Conservation (phyloP, 2,797 vertebrate species). For the Myoxocephalus aenaeus region DNA sequence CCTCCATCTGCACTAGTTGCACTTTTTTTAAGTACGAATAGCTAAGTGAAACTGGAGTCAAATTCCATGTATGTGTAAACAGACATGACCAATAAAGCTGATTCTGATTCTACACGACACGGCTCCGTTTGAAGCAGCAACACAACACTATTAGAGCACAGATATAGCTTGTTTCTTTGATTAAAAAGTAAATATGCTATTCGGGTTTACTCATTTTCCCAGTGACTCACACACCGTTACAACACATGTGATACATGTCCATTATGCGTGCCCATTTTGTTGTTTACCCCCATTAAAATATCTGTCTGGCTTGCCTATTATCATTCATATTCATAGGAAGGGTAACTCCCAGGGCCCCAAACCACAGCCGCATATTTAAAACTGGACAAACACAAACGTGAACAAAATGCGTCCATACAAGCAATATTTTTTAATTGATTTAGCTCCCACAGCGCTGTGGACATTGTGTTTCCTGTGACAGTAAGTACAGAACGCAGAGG, state of each 20-base stretch:
- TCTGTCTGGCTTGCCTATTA: not conserved
- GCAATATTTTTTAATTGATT: not conserved
- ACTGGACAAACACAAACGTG: not conserved
- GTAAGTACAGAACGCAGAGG: not conserved
- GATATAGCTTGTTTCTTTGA: not conserved
- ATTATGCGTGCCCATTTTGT: too few relatives aligned
- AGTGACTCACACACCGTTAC: not conserved
- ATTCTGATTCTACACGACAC: too few relatives aligned
- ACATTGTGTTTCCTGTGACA: not conserved
- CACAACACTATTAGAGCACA: not conserved
- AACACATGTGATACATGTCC: not conserved
- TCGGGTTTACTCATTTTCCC: not conserved
- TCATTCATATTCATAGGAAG: slow-evolving; percentile 2
- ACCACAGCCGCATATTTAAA: not conserved
- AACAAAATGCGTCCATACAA: not conserved
- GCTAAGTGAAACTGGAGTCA: too few relatives aligned
- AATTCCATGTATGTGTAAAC: too few relatives aligned
- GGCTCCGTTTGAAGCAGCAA: not conserved
- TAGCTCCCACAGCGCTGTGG: not conserved
- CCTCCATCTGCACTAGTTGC: too few relatives aligned
- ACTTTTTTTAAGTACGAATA: too few relatives aligned
- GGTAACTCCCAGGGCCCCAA: too few relatives aligned
- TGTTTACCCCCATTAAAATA: not conserved
- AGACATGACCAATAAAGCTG: too few relatives aligned
- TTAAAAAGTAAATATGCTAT: not conserved